A percentile compares a stretch with the other conserved stretches of the same genome.
Evolutionary conservation across 2,888 invertebrate genomes (phyloP).

Genomic region (Saturnia japonica): DNA sequence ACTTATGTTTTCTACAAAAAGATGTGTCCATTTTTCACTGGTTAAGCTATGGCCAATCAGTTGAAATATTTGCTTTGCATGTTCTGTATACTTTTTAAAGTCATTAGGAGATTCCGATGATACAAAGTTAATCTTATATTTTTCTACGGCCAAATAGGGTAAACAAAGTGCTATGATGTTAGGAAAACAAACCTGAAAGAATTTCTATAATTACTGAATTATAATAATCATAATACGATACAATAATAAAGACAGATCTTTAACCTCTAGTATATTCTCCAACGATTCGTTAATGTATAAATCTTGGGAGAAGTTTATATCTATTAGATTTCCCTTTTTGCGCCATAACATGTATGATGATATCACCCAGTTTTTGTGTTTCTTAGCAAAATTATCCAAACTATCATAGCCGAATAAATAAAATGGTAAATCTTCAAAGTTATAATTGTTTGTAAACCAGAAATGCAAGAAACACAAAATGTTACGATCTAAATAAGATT

Average conservation of each 20-base stretch:
- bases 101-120: slow-evolving; percentile 33
- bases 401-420: slow-evolving; percentile 60
- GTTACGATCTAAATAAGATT: slow-evolving; percentile 65
- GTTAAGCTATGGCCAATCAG: slow-evolving; percentile 55
- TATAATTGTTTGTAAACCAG: slow-evolving; percentile 70
- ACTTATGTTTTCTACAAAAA: slow-evolving; percentile 69
- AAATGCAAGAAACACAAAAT: slow-evolving; percentile 71
- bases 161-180: slow-evolving; percentile 63
- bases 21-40: slow-evolving; percentile 59
- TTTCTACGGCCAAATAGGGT: slow-evolving; percentile 64
- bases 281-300: slow-evolving; percentile 36
- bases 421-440: slow-evolving; percentile 68
- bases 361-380: slow-evolving; percentile 73
- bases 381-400: slow-evolving; percentile 62
- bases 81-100: slow-evolving; percentile 39
- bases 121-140: slow-evolving; percentile 52
- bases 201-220: slow-evolving; percentile 24
- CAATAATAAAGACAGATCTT: not conserved
- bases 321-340: slow-evolving; percentile 53
- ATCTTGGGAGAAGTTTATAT: slow-evolving; percentile 27
- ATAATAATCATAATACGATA: slow-evolving; percentile 16
- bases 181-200: slow-evolving; percentile 65
- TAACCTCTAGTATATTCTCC: slow-evolving; percentile 39
- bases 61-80: slow-evolving; percentile 58
- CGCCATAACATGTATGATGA: slow-evolving; percentile 67